phyloP scores from a whole-genome alignment of 2,888 invertebrate species.

The Melanostoma scalare region DNA sequence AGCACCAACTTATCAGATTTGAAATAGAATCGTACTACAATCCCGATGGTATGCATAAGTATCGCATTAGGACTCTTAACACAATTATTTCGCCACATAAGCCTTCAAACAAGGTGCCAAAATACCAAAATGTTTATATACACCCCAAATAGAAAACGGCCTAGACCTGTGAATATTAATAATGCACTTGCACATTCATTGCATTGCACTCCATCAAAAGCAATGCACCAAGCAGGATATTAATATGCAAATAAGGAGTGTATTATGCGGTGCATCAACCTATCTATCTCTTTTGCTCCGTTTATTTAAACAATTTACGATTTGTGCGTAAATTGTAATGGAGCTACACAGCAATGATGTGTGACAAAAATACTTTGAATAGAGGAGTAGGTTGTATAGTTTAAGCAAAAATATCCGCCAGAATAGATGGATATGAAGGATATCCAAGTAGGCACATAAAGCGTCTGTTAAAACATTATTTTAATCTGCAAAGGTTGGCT shows the following conservation, averaged over 20 bases:
- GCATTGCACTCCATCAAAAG: constrained; percentile 58
- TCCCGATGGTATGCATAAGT: constrained; percentile 15
- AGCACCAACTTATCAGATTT: too few relatives aligned
- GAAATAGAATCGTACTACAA: too few relatives aligned
- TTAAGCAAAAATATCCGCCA: too few relatives aligned
- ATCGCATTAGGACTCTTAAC: constrained; percentile 59
- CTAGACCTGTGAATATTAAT: constrained; percentile 63
- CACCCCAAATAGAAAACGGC: constrained; percentile 15
- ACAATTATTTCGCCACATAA: constrained; percentile 58
- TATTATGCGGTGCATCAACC: too few relatives aligned
- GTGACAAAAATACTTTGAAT: too few relatives aligned
- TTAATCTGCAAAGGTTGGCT: constrained; percentile 62
- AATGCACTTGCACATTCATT: constrained; percentile 53
- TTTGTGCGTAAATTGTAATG: constrained; percentile 72
- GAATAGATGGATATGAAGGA: not conserved
- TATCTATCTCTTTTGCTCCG: constrained; percentile 40
- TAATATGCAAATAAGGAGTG: constrained; percentile 67
- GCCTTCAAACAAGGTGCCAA: constrained; percentile 28
- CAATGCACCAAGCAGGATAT: constrained; percentile 49
- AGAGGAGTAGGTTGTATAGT: constrained; percentile 45
- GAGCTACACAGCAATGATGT: constrained; percentile 3
- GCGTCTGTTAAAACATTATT: constrained; percentile 71
- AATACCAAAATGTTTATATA: constrained; percentile 33
- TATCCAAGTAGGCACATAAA: constrained; percentile 61
- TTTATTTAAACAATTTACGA: constrained; percentile 72